Evolutionary conservation across 2,113 vertebrate species (phyloP), one percentile per base, ranked within the genome.

Genomic region (Tupaia tana): DNA sequence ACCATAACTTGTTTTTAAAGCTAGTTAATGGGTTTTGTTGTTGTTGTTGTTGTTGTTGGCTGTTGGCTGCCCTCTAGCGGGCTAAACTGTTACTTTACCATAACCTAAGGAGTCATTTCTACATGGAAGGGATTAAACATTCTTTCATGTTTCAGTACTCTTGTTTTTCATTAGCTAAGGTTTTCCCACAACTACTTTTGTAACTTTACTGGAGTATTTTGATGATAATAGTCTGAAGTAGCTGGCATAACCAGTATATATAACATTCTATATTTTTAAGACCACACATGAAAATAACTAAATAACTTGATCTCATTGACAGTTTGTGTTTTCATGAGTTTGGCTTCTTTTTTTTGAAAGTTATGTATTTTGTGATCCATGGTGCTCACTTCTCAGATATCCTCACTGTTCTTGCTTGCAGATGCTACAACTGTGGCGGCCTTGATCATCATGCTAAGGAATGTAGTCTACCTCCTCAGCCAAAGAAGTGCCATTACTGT

Each of bases 401-500:
- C 31, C 59, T 59, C 63, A 0, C 75, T 69, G 67, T 74, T 97
- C 81, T 92, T 61, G 9, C 0, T 98, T 98, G 61, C 24, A 99
- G 99, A 99, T 99, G 99, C 98, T 99, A 99, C 98, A 99, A 99
- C 93, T 99, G 99, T 27, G 99, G 99, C 64, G 99, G 99, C 95
- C 99, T 99, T 7, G 99, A 99, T 97, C 99, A 99, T 97, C 99
- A 99, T 27, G 99, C 99, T 90, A 99, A 99, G 92, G 98, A 99
- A 98, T 99, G 99, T 86, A 98, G 98, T 97, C 98, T 99, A 98
- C 99, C 99, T 98, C 99, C 99, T 70, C 99, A 99, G 98, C 99
- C 99, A 98, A 99, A 99, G 98, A 99, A 99, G 98, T 99, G 99
- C 98, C 99, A 99, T 99, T 99, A 98, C 98, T 99, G 99, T 98